Evolutionary conservation across 2,113 vertebrate genomes (phyloP).

Genomic region (Arvicanthis niloticus): DNA sequence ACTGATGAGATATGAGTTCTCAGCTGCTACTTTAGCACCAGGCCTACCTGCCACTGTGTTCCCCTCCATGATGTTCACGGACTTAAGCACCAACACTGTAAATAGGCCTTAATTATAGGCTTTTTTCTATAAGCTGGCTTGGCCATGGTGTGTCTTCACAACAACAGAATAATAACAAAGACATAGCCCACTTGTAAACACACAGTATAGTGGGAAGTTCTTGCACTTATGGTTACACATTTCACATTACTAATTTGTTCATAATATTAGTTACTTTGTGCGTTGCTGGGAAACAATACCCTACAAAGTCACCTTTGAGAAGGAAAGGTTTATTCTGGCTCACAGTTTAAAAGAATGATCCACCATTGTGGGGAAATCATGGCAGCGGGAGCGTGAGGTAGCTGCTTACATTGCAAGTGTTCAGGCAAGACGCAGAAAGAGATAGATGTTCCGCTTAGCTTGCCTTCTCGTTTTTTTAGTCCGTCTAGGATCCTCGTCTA

Average conservation of each 20-base stretch:
- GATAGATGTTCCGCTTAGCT: not conserved
- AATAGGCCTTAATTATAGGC: not conserved
- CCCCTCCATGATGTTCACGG: not conserved
- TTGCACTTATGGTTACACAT: not conserved
- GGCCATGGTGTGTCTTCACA: not conserved
- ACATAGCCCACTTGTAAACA: not conserved
- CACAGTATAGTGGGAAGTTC: not conserved
- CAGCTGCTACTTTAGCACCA: not conserved
- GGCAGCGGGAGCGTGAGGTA: not conserved
- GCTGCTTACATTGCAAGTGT: not conserved
- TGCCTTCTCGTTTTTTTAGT: not conserved
- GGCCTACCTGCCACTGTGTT: not conserved
- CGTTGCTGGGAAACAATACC: not conserved
- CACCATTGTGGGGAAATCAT: too few species aligned
- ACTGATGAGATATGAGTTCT: not conserved
- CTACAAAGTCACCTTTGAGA: not conserved
- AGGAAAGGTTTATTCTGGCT: not conserved
- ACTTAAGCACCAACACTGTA: not conserved
- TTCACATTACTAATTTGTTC: not conserved
- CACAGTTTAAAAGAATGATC: too few species aligned
- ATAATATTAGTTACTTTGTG: not conserved
- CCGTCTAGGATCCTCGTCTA: too few species aligned
- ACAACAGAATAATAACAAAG: not conserved
- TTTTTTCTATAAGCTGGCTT: not conserved
- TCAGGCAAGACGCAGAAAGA: not conserved